Conservation (phyloP, 2,888 invertebrate genomes). For the Aproaerema taeniolella region DNA sequence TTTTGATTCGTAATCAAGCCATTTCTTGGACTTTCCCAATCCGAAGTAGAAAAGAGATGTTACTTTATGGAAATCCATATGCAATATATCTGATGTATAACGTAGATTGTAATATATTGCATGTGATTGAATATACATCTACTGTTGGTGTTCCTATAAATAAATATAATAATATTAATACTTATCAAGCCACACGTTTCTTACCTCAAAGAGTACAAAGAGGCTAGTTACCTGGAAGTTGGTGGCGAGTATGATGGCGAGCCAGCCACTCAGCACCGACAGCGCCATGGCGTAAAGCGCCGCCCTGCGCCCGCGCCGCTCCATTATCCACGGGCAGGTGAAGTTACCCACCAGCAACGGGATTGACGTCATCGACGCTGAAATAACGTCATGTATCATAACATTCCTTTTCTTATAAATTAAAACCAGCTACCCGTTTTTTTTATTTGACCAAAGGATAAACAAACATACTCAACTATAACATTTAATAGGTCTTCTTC, state of each 20-base stretch:
- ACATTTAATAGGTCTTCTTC: no score
- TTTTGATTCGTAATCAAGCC: neutral
- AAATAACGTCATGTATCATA: neutral
- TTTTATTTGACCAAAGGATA: neutral
- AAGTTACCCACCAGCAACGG: slow-evolving; percentile 37
- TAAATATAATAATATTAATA: neutral
- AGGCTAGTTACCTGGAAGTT: slow-evolving; percentile 30
- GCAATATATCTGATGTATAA: neutral
- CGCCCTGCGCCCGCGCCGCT: slow-evolving; percentile 64
- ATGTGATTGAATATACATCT: neutral
- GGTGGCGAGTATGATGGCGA: slow-evolving; percentile 51
- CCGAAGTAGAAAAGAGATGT: no score
- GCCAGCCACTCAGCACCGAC: slow-evolving; percentile 68
- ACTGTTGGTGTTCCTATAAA: neutral
- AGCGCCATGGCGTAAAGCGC: slow-evolving; percentile 59
- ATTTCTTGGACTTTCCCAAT: neutral
- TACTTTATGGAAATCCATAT: neutral
- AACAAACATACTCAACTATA: neutral
- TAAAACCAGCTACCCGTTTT: neutral
- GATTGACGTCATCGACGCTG: slow-evolving; percentile 37
- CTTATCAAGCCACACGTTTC: no score
- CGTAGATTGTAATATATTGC: neutral
- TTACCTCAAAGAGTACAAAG: no score
- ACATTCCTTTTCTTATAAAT: neutral
- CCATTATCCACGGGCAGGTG: slow-evolving; percentile 51